Evolutionary conservation across 2,888 invertebrate species (phyloP), one percentile per base, ranked within the genome.

Genomic region (Cataglyphis cursor): DNA sequence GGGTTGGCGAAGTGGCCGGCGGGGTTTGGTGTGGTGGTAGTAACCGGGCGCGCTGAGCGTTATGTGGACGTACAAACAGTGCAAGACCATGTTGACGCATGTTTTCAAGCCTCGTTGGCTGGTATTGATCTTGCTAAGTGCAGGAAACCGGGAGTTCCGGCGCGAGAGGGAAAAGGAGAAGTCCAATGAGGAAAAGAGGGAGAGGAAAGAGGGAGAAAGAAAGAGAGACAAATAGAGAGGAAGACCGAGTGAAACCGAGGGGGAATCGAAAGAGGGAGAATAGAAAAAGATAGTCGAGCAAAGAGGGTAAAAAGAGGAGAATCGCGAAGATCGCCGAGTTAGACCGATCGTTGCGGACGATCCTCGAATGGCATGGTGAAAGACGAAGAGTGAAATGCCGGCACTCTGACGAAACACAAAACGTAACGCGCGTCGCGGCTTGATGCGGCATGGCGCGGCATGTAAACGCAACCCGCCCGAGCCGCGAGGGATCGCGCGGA

Each of bases 81-180:
- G 93, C 93, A 95, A 94, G 95, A 94, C 94, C 94, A 93, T 96
- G 96, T 96, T 96, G 96, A 96, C 96, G 96, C 96, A 96, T 96
- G 96, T 96, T 96, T 96, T 96, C 96, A 96, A 95, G 96, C 95
- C 95, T 96, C 96, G 96, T 95, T 96, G 96, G 95, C 95, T 95
- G 95, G 95, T 96, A 96, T 96, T 96, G 96, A 96, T 96, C 96
- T 96, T 95, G 94, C 94, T 94, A 94, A 94, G 94, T 95, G 94
- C 94, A 95, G 94, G 94, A 94, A 94, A 93, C 94, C 91, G 92
- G 92, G 92, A 92, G 92, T 92, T 88, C 92, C 90, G 85, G 89
- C 90, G 86, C 89, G 89, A 92, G 87, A 90, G 91, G 92, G 88
- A 93, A 90, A 90, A 93, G 70, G 78, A 80, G 78, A 80, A 80